Conservation (phyloP, 2,797 vertebrate species). For the Gorsachius magnificus region DNA sequence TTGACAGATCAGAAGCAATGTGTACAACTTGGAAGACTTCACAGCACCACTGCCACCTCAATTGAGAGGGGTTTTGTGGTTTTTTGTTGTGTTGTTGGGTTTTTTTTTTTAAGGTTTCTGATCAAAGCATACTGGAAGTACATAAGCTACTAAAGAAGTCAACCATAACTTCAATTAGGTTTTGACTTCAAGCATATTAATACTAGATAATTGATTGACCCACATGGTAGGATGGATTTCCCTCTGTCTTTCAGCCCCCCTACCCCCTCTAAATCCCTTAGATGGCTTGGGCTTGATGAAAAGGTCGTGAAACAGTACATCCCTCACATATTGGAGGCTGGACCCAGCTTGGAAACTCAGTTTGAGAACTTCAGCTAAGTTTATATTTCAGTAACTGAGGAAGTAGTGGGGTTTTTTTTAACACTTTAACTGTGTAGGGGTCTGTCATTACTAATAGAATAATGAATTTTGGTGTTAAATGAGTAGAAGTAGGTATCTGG, state of each 20-base stretch:
- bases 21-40: neutral
- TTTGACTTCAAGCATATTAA: neutral
- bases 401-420: neutral
- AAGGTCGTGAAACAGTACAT: neutral
- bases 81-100: too few relatives aligned
- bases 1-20: neutral
- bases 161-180: neutral
- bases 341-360: neutral
- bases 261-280: neutral
- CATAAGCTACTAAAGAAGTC: neutral
- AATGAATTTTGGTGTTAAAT: neutral
- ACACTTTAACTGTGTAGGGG: neutral
- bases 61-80: neutral
- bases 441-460: neutral
- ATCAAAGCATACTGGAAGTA: neutral
- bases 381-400: neutral
- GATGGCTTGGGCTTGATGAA: neutral
- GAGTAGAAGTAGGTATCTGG: neutral
- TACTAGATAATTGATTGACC: neutral
- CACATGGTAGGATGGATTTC: neutral
- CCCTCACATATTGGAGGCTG: neutral
- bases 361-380: neutral
- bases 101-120: neutral
- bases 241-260: neutral
- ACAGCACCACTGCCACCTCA: neutral